These are phyloP conservation scores for Melanotaenia boesemani DNA, from an alignment of 2,797 vertebrate genomes.

Conservation along the genomic window DNA sequence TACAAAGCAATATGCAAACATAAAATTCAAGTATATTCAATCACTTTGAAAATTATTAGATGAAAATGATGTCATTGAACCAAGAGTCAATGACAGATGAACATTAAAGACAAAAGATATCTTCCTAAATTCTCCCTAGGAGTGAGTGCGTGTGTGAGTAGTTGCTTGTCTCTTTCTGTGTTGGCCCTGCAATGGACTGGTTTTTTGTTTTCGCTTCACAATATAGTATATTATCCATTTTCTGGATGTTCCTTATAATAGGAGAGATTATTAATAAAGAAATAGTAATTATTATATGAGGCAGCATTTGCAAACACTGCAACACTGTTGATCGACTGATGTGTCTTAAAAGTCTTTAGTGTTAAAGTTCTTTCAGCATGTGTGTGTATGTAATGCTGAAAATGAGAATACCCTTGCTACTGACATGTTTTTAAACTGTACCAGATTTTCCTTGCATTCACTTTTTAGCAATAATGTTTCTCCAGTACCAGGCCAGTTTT, in stretches of 20 bases:
- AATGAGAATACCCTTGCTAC: background rate
- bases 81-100: no score
- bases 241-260: background rate
- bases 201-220: no score
- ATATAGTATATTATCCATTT: no score
- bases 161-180: no score
- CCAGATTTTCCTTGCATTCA: background rate
- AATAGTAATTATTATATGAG: background rate
- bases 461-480: background rate
- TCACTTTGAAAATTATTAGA: conserved; percentile 12
- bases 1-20: conserved; percentile 20
- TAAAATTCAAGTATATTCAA: background rate
- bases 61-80: conserved; percentile 16
- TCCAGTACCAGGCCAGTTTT: background rate
- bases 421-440: background rate
- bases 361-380: background rate
- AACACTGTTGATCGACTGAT: background rate
- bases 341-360: background rate
- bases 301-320: background rate
- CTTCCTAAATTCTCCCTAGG: no score
- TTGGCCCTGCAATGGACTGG: no score
- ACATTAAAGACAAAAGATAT: no score
- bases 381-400: background rate
- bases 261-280: background rate
- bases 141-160: no score